Conservation (phyloP, 2,113 vertebrate genomes). For the Gallinago paraguaiae region DNA sequence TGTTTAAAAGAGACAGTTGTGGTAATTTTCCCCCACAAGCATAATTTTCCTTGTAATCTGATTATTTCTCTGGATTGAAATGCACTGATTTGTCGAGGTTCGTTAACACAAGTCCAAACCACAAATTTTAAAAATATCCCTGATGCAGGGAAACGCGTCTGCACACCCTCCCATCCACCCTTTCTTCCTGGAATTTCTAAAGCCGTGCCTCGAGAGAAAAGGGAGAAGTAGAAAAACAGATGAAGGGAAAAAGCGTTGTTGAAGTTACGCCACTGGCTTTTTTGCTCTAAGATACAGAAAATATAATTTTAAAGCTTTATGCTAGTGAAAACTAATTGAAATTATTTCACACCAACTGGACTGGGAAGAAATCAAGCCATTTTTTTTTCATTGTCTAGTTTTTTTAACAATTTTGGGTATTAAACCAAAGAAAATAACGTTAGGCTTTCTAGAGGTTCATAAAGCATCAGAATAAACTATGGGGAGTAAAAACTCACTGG, state of each 20-base stretch:
- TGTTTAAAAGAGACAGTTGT: neutral
- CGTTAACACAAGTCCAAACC: neutral
- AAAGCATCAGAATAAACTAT: neutral
- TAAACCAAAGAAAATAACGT: neutral
- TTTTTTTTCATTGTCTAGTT: neutral
- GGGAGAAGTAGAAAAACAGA: neutral
- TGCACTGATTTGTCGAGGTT: constrained; percentile 7
- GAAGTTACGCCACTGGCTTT: neutral
- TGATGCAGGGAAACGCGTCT: neutral
- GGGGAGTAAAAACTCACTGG: neutral
- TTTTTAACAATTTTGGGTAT: neutral
- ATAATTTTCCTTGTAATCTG: neutral
- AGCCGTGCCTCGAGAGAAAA: neutral
- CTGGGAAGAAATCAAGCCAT: neutral
- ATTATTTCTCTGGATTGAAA: neutral
- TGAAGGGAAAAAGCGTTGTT: neutral
- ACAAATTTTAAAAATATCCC: neutral
- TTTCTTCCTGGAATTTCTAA: neutral
- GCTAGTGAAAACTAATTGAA: neutral
- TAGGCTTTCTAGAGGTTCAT: neutral
- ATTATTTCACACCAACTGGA: neutral
- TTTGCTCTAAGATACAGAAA: neutral
- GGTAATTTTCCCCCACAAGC: neutral
- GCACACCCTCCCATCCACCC: neutral
- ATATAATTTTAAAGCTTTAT: neutral